Evolutionary conservation across 2,113 vertebrate species (phyloP), one percentile per base, ranked within the genome.

Genomic region (Carassius auratus): DNA sequence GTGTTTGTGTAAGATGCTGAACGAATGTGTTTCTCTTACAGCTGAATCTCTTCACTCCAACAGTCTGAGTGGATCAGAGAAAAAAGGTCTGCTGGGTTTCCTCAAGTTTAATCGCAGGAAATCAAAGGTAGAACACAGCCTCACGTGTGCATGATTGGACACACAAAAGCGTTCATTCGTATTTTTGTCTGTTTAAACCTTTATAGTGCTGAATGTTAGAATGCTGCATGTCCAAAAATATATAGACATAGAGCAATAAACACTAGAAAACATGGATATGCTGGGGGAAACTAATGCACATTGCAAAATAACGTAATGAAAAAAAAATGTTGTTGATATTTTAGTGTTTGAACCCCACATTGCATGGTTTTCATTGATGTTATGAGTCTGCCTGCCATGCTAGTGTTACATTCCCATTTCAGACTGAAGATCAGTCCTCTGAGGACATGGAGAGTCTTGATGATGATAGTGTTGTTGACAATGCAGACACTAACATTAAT

Each of bases 11-110:
- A 55, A 26, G 10, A 71, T 82, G 30, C 21, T 73, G 9, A 83
- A n/a, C 4, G 0, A 10, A 73, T 15, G 57, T 50, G 9, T 74
- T 81, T 87, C 36, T 88, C 68, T 87, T 89, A 13, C 73, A 92
- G 85, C 93, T 97, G 98, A 97, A 79, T 93, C 95, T 36, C 88
- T 93, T 78, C 86, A 84, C 87, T 95, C 95, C 77, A 89, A 92
- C 79, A 95, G 92, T 92, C 92, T 92, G 81, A 93, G 93, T 52
- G 92, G 89, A 86, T 75, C 92, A 79, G 95, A 97, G 83, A 98
- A 96, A 91, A 97, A 95, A 91, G 95, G 96, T 59, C 89, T 99
- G 57, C 92, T 97, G 89, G 96, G 96, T 87, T 93, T 98, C 88
- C 96, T 98, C 90, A 96, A 94, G 87, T 95, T 96, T 84, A 95